Percentiles rank a stretch among this genome's conserved stretches.
phyloP scores from a whole-genome alignment of 1,140 invertebrate species.

The Nasonia longicornis region DNA sequence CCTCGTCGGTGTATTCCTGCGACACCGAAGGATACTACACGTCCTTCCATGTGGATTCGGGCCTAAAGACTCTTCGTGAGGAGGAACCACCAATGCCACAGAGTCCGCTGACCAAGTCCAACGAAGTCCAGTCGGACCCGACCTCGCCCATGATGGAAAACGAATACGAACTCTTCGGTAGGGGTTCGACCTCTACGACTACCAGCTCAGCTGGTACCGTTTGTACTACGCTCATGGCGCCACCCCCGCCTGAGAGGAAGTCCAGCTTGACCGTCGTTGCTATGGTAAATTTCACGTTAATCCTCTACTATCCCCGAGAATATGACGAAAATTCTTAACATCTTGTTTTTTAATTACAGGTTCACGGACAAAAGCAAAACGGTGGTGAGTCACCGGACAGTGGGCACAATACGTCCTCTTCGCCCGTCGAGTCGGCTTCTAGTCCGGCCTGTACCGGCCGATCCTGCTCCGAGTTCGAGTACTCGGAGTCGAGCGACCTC shows the following conservation, averaged over 20 bases:
- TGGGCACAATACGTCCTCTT: constrained; percentile 84
- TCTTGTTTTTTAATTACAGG: constrained; percentile 54
- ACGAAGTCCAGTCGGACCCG: constrained; percentile 68
- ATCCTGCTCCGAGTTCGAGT: constrained; percentile 78
- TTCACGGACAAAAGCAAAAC: constrained; percentile 73
- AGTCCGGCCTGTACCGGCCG: constrained; percentile 77
- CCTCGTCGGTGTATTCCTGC: constrained; percentile 92
- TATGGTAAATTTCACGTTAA: constrained; percentile 56
- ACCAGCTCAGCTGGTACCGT: constrained; percentile 91
- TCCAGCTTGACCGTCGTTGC: constrained; percentile 71
- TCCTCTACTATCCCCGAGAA: not conserved
- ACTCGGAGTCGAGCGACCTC: constrained; percentile 85
- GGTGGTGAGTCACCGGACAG: constrained; percentile 82
- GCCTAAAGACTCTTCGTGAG: constrained; percentile 86
- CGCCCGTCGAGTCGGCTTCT: constrained; percentile 80
- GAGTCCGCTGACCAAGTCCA: constrained; percentile 60
- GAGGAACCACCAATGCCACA: constrained; percentile 72
- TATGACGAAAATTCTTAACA: not conserved
- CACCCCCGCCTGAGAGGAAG: constrained; percentile 82
- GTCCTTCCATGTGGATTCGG: constrained; percentile 96
- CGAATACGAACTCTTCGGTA: constrained; percentile 90
- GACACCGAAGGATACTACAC: constrained; percentile 98
- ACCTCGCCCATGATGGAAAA: constrained; percentile 76
- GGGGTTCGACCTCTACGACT: constrained; percentile 89
- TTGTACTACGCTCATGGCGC: constrained; percentile 82